phyloP scores from a whole-genome alignment of 2,113 vertebrate genomes.

The Stigmatopora nigra region DNA sequence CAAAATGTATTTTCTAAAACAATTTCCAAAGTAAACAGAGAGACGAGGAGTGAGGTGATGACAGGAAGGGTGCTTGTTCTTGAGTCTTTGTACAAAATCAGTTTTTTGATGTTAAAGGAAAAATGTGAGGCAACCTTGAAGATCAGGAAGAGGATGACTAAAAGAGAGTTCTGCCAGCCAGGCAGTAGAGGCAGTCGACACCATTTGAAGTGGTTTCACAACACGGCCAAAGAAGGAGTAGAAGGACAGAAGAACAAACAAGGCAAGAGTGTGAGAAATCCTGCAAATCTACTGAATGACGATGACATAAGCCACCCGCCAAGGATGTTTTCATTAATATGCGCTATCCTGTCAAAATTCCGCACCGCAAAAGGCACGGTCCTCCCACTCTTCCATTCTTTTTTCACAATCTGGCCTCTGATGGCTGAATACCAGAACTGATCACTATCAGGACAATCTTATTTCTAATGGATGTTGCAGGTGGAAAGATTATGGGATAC shows the following conservation, averaged over 20 bases:
- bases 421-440: constrained; percentile 41
- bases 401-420: constrained; percentile 27
- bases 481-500: constrained; percentile 35
- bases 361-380: constrained; percentile 22
- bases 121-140: constrained; percentile 28
- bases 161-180: constrained; percentile 22
- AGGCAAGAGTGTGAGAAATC: constrained; percentile 46
- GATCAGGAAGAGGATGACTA: constrained; percentile 16
- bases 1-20: constrained; percentile 64
- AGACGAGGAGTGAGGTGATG: constrained; percentile 50
- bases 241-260: constrained; percentile 50
- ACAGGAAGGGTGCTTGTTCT: constrained; percentile 54
- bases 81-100: constrained; percentile 49
- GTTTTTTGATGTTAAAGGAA: constrained; percentile 56
- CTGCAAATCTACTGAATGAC: constrained; percentile 54
- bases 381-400: constrained; percentile 35
- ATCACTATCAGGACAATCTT: constrained; percentile 47
- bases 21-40: constrained; percentile 68
- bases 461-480: constrained; percentile 45
- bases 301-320: constrained; percentile 52
- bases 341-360: constrained; percentile 59
- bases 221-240: constrained; percentile 51
- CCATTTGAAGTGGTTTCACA: constrained; percentile 54
- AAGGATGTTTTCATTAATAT: constrained; percentile 63
- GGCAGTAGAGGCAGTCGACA: constrained; percentile 44